Evolutionary conservation across 1,140 invertebrate genomes (phyloP).

Genomic region (Anastrepha obliqua): DNA sequence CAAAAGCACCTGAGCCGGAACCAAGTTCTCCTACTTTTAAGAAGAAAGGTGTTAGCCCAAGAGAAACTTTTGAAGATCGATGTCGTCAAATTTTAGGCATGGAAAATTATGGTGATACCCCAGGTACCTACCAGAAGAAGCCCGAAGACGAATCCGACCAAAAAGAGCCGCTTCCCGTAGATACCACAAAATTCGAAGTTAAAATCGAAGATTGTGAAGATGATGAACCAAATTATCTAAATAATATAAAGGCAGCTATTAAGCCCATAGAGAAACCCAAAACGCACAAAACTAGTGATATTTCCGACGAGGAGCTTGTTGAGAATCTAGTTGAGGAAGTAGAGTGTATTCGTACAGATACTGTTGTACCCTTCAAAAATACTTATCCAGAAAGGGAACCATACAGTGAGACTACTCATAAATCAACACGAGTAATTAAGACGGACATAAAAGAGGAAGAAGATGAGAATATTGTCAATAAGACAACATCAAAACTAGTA

Average conservation of each 20-base stretch:
- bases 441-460: neutral
- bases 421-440: neutral
- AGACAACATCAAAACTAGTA: neutral
- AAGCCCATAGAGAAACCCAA: neutral
- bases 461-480: neutral
- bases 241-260: conserved; percentile 53
- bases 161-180: conserved; percentile 39
- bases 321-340: conserved; percentile 12
- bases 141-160: conserved; percentile 54
- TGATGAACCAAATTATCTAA: conserved; percentile 61
- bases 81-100: conserved; percentile 81
- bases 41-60: conserved; percentile 73
- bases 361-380: conserved; percentile 5
- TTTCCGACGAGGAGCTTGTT: neutral
- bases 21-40: conserved; percentile 61
- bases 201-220: conserved; percentile 70
- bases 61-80: conserved; percentile 83
- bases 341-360: conserved; percentile 13
- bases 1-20: conserved; percentile 61
- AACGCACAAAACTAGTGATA: neutral
- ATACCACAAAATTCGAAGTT: conserved; percentile 62
- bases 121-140: conserved; percentile 60
- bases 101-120: conserved; percentile 72
- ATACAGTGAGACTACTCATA: neutral
- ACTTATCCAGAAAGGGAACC: neutral